Conservation (phyloP, 2,888 invertebrate species). For the Nomada lathburiana region DNA sequence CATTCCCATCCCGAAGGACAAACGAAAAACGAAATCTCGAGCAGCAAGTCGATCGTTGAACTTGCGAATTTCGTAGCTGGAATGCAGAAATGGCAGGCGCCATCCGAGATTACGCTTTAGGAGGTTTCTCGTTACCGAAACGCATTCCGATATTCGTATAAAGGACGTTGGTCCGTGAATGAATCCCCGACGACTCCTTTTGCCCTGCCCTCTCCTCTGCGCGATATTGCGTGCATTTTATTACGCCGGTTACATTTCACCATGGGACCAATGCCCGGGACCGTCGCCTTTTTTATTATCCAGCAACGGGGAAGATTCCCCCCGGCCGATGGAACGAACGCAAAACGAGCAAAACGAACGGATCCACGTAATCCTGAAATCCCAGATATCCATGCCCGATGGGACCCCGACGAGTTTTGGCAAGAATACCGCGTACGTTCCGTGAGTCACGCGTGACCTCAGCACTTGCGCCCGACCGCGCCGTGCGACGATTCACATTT, state of each 20-base stretch:
- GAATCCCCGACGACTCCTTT: conserved; percentile 1
- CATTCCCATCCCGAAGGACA: not conserved
- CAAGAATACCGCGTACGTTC: conserved; percentile 18
- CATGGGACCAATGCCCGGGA: conserved; percentile 48
- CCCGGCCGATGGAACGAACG: conserved; percentile 22
- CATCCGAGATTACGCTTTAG: conserved; percentile 56
- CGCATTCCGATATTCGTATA: conserved; percentile 34
- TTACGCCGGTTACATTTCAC: conserved; percentile 34
- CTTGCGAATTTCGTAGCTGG: conserved; percentile 26
- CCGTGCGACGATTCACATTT: conserved; percentile 30
- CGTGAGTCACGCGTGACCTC: conserved; percentile 69
- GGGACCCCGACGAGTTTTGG: conserved; percentile 24
- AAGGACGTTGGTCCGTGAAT: conserved; percentile 20
- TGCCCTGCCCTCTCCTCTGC: not conserved
- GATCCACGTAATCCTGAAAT: conserved; percentile 70
- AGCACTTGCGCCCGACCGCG: conserved; percentile 26
- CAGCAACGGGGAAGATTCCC: conserved; percentile 74
- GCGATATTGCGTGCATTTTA: conserved; percentile 56
- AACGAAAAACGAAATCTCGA: not conserved
- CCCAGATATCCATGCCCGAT: conserved; percentile 32
- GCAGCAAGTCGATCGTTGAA: conserved; percentile 13
- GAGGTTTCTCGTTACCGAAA: conserved; percentile 59
- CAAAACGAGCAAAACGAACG: conserved; percentile 44
- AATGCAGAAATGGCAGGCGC: conserved; percentile 64
- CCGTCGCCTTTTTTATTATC: conserved; percentile 77